Evolutionary conservation across 2,113 vertebrate species (phyloP).

Genomic region (Epinephelus moara): DNA sequence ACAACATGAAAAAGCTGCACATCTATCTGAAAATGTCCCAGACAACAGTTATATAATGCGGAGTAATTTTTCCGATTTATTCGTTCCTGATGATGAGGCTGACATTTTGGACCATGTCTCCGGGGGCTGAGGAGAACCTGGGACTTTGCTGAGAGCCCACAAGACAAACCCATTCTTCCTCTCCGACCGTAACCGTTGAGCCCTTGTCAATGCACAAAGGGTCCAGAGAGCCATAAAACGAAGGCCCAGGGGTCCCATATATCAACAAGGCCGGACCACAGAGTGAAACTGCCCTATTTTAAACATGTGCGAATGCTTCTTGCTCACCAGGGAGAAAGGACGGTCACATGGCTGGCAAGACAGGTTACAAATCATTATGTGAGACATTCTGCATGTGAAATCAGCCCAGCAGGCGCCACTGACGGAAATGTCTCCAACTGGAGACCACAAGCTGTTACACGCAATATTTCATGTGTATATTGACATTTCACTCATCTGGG

Average conservation of each 20-base stretch:
- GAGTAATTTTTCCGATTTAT: conserved; percentile 50
- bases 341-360: conserved; percentile 55
- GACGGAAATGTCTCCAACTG: conserved; percentile 13
- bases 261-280: conserved; percentile 52
- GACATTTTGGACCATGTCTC: conserved; percentile 72
- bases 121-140: conserved; percentile 49
- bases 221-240: conserved; percentile 70
- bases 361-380: conserved; percentile 55
- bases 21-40: conserved; percentile 32
- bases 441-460: conserved; percentile 6
- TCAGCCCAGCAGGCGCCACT: conserved; percentile 36
- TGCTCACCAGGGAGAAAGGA: conserved; percentile 73
- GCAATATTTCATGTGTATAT: background rate
- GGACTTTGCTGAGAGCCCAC: conserved; percentile 34
- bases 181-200: conserved; percentile 64
- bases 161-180: conserved; percentile 70
- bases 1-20: background rate
- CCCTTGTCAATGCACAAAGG: conserved; percentile 68
- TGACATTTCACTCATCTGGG: background rate
- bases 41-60: conserved; percentile 36
- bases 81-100: conserved; percentile 54
- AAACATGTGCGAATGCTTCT: conserved; percentile 71
- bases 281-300: conserved; percentile 65
- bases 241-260: conserved; percentile 62
- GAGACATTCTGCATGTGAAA: conserved; percentile 53